Conservation (phyloP, 64 coral and sea anemone species). For the Montipora sp. region DNA sequence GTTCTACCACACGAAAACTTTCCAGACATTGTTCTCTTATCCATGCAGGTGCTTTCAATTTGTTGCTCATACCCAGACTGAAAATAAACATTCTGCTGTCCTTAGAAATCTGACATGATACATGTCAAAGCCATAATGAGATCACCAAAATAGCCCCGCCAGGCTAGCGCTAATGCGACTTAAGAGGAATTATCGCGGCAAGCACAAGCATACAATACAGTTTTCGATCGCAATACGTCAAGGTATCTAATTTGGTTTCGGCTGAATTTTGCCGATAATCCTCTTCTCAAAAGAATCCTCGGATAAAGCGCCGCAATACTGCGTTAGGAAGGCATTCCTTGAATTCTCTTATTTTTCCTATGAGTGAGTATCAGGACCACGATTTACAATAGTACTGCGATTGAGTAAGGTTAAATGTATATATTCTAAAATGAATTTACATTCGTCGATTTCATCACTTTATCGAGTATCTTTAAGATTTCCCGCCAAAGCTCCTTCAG, state of each 20-base stretch:
- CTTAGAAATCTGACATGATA: not conserved
- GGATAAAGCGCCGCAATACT: not conserved
- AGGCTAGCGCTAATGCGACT: not conserved
- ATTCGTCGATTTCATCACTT: not conserved
- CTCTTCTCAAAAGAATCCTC: conserved; percentile 1
- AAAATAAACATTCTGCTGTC: not conserved
- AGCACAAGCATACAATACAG: not conserved
- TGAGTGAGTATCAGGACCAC: not conserved
- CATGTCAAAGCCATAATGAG: conserved; percentile 1
- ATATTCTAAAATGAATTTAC: not conserved
- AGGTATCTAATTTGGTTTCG: not conserved
- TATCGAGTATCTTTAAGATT: no score
- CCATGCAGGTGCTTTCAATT: not conserved
- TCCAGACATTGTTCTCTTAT: not conserved
- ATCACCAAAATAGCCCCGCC: not conserved
- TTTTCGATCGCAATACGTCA: not conserved
- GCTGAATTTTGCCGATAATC: not conserved
- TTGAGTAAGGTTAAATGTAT: no score
- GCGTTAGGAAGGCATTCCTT: not conserved
- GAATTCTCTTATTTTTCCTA: not conserved
- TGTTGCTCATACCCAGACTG: not conserved
- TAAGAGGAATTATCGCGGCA: not conserved
- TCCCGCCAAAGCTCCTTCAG: no score
- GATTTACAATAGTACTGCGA: no score
- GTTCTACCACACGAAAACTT: not conserved